Percentiles rank a stretch among this genome's conserved stretches.
Evolutionary conservation across 2,113 vertebrate genomes (phyloP).

Genomic region (Mohoua ochrocephala): DNA sequence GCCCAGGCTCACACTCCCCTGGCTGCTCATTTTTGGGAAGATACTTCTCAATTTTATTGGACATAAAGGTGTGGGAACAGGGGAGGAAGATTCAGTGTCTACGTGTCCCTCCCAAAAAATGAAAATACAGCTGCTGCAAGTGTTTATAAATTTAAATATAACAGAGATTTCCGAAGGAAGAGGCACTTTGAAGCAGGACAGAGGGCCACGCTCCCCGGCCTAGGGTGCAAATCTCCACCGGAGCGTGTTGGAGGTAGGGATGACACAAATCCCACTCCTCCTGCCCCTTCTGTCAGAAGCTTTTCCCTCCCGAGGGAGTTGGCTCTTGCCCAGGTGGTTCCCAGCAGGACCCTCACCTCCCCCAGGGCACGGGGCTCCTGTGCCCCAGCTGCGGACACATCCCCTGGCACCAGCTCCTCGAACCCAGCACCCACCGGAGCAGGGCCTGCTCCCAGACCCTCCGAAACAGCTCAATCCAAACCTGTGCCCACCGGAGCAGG

Average conservation of each 20-base stretch:
- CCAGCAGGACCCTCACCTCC: not conserved
- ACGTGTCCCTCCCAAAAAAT: not conserved
- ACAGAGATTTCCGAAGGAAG: not conserved
- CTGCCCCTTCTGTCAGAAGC: not conserved
- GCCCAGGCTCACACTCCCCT: not conserved
- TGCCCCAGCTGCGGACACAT: not conserved
- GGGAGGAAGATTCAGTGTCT: not conserved
- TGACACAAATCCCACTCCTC: not conserved
- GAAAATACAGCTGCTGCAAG: not conserved
- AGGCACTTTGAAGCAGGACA: not conserved
- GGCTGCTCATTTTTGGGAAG: not conserved
- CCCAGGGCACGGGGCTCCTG: not conserved
- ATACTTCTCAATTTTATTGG: not conserved
- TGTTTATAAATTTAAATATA: not conserved
- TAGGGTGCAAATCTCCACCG: not conserved
- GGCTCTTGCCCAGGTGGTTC: not conserved
- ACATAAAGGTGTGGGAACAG: not conserved
- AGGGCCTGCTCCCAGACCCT: not conserved
- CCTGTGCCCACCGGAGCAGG: not conserved
- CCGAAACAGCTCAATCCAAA: not conserved
- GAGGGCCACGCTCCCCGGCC: not conserved
- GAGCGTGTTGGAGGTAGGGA: not conserved
- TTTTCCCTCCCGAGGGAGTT: not conserved
- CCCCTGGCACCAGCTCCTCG: not conserved
- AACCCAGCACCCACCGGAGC: not conserved